Conservation (phyloP, 2,113 vertebrate genomes). For the Apaloderma vittatum region DNA sequence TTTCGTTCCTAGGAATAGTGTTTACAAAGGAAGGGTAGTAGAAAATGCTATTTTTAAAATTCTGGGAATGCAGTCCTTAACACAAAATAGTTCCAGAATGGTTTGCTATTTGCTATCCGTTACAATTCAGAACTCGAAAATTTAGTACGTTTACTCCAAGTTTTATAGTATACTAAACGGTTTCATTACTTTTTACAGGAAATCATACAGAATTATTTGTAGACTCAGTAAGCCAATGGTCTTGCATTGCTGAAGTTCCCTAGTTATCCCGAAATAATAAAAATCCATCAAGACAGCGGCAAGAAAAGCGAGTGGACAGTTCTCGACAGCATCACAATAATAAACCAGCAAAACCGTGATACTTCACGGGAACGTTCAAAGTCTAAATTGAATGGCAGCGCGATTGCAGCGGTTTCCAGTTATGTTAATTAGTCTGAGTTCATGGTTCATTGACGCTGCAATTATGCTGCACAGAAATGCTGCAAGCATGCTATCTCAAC, state of each 20-base stretch:
- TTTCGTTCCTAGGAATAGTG: not conserved
- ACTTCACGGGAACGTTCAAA: constrained; percentile 70
- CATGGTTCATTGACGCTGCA: constrained; percentile 78
- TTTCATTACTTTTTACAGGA: constrained; percentile 30
- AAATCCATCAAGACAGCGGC: constrained; percentile 33
- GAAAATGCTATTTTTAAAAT: not conserved
- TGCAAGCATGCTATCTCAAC: constrained; percentile 64
- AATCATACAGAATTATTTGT: constrained; percentile 23
- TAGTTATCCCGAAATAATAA: not conserved
- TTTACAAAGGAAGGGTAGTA: not conserved
- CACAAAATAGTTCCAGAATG: not conserved
- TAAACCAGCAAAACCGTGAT: constrained; percentile 47
- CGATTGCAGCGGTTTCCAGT: constrained; percentile 76
- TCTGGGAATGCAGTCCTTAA: not conserved
- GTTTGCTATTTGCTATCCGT: not conserved
- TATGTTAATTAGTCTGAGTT: constrained; percentile 78
- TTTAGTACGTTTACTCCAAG: not conserved
- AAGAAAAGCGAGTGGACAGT: constrained; percentile 60
- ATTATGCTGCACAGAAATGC: constrained; percentile 76
- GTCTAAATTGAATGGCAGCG: constrained; percentile 71
- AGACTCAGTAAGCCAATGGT: not conserved
- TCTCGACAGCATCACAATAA: constrained; percentile 29
- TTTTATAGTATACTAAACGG: constrained; percentile 16
- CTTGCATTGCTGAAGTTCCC: not conserved
- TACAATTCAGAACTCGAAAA: constrained; percentile 18